Percentiles rank a stretch among this genome's conserved stretches.
Evolutionary conservation across 2,797 vertebrate genomes (phyloP).

Genomic region (Lophotriccus pileatus): DNA sequence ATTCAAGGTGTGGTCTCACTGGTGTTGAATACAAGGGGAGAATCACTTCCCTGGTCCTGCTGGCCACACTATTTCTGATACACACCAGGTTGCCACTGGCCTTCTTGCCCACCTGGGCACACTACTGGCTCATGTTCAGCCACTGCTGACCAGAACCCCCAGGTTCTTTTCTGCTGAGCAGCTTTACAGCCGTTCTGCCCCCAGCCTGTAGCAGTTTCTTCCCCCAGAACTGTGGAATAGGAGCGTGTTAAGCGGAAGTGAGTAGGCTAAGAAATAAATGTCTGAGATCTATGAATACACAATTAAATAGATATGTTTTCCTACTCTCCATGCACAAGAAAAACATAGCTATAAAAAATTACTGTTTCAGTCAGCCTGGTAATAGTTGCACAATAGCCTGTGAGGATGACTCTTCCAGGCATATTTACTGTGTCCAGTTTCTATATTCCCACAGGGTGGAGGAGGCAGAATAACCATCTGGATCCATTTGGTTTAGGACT

Average conservation of each 20-base stretch:
- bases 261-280: neutral
- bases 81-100: neutral
- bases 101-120: neutral
- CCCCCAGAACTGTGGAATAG: neutral
- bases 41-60: neutral
- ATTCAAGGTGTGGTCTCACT: neutral
- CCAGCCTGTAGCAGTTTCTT: neutral
- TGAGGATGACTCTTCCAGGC: neutral
- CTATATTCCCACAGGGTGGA: neutral
- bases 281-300: neutral
- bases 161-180: neutral
- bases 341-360: neutral
- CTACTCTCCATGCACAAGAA: neutral
- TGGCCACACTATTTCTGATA: neutral
- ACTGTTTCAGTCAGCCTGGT: neutral
- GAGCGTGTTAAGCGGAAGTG: neutral
- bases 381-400: neutral
- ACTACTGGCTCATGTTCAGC: neutral
- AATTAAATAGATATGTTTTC: neutral
- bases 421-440: neutral
- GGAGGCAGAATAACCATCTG: neutral
- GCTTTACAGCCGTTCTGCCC: neutral
- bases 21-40: rapidly evolving
- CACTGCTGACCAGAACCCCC: rapidly evolving
- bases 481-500: neutral